Evolutionary conservation across 2,797 vertebrate genomes (phyloP), one percentile per base, ranked within the genome.

Genomic region (Megaceryle alcyon): DNA sequence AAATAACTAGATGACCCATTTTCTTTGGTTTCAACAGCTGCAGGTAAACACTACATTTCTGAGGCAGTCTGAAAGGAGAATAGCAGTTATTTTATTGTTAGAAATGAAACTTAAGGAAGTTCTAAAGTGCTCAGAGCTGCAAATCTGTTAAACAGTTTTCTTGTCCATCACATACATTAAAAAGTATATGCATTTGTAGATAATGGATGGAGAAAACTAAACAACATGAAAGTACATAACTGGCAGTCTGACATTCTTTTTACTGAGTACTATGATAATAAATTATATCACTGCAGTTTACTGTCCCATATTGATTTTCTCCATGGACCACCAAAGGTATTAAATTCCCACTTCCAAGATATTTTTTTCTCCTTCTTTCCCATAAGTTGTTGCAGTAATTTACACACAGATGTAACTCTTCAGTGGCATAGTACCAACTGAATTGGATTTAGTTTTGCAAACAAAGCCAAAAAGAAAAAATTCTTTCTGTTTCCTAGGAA

Each of bases 141-240:
- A 78, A 75, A 80, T 71, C 70, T 80, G 44, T 16, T 88, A 85
- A 88, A 83, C 10, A 81, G 21, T 20, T 85, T 80, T 76, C 82
- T 94, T 79, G 49, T 51, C 49, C 46, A 63, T 78, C 29, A 33
- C 0, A 2, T 15, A 14, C 39, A 76, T 69, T 61, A 71, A 89
- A 69, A 94, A 33, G 18, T 65, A 59, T 86, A 80, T 65, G 77
- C 43, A 72, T 25, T 94, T 91, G 28, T 61, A 83, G 76, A 64
- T 88, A 91, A 91, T 2, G 26, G 86, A 82, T 60, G 82, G 57
- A 94, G 86, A 90, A 71, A 94, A 17, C 63, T 88, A 90, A 96
- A 95, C 54, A 95, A 77, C 26, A 91, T 89, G 92, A 84, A 96
- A 97, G 95, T 93, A 85, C 31, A 82, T 96, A 75, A 88, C 71